Evolutionary conservation across 2,113 vertebrate genomes (phyloP).

Genomic region (Takifugu bimaculatus): DNA sequence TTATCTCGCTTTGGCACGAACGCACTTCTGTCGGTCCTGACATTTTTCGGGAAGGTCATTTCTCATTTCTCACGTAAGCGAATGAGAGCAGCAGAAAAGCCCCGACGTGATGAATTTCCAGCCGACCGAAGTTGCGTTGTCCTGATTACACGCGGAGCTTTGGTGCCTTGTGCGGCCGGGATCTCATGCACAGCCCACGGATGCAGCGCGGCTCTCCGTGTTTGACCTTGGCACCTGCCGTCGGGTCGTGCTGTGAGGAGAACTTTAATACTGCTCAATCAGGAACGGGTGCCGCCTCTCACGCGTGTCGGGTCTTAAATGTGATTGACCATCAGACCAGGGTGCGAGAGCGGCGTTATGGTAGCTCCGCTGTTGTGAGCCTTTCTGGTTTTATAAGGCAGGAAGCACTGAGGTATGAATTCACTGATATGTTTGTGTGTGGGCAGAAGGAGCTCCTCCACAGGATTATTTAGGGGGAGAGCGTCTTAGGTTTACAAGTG

Average conservation of each 20-base stretch:
- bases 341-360: not conserved
- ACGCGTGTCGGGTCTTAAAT: not conserved
- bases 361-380: not conserved
- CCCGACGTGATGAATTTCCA: conserved; percentile 17
- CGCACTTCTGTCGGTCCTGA: conserved; percentile 35
- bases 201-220: not conserved
- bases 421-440: not conserved
- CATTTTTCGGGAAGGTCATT: conserved; percentile 56
- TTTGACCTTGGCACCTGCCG: conserved; percentile 47
- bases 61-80: conserved; percentile 51
- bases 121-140: conserved; percentile 22
- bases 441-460: not conserved
- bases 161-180: conserved; percentile 3
- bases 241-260: conserved; percentile 17
- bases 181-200: conserved; percentile 1
- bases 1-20: conserved; percentile 53
- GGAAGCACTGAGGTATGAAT: conserved; percentile 1
- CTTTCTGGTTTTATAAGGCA: conserved; percentile 5
- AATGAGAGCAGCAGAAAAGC: conserved; percentile 47
- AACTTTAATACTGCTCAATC: conserved; percentile 10
- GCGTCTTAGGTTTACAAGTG: conserved; percentile 28
- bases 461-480: conserved; percentile 8
- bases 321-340: conserved; percentile 23
- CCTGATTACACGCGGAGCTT: conserved; percentile 28
- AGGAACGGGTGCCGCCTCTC: not conserved